These are phyloP conservation scores for Strigamia transsilvanica DNA, from an alignment of 2,888 invertebrate genomes.

Conservation along the genomic window DNA sequence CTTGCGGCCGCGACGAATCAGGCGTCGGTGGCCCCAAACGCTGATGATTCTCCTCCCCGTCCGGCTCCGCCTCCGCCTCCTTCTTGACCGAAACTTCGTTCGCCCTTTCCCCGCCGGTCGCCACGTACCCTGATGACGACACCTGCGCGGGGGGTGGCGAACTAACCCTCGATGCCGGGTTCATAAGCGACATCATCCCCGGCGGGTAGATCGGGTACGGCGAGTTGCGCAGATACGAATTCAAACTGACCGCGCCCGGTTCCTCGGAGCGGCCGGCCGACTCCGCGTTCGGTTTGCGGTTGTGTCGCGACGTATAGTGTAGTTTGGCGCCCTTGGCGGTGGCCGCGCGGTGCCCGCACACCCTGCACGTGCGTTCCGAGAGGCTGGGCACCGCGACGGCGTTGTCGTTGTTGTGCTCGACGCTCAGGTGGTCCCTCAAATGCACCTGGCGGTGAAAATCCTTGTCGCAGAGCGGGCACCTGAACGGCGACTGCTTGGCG, in stretches of 20 bases:
- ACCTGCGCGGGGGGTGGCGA: not conserved
- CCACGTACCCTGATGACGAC: not conserved
- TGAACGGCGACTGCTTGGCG: constrained; percentile 90
- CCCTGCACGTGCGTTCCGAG: constrained; percentile 56
- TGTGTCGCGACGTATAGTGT: constrained; percentile 58
- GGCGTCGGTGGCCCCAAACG: constrained; percentile 15
- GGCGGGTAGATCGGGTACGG: constrained; percentile 1
- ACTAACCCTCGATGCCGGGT: not conserved
- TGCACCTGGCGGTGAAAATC: constrained; percentile 83
- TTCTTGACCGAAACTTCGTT: not conserved
- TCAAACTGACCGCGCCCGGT: not conserved
- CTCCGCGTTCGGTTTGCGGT: constrained; percentile 28
- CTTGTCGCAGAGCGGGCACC: constrained; percentile 90
- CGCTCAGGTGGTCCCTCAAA: constrained; percentile 57
- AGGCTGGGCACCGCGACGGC: constrained; percentile 27
- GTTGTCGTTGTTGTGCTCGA: constrained; percentile 56
- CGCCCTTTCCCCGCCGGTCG: not conserved
- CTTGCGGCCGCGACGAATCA: constrained; percentile 18
- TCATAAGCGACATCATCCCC: not conserved
- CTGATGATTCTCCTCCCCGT: not conserved
- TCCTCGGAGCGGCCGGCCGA: not conserved
- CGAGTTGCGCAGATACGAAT: not conserved
- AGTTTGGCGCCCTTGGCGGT: constrained; percentile 58
- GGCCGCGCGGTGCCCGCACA: constrained; percentile 58
- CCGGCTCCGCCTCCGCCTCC: not conserved